Conservation (phyloP, 2,113 vertebrate genomes). For the Spea bombifrons region DNA sequence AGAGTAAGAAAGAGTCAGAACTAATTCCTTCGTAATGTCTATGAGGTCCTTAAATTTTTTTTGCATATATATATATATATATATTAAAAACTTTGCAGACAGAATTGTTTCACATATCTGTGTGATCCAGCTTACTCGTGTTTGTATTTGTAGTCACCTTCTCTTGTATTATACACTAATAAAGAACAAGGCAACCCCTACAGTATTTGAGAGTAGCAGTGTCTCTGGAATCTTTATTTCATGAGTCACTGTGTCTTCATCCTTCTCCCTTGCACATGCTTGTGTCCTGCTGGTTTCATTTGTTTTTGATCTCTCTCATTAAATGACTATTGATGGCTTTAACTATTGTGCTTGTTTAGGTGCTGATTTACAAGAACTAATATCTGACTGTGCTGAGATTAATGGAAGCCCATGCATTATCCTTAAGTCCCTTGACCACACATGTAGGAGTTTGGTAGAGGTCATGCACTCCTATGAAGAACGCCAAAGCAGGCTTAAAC, state of each 20-base stretch:
- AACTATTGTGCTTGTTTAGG: conserved; percentile 83
- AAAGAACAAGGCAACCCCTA: background rate
- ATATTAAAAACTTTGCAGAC: too few relatives aligned
- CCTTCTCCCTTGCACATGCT: conserved; percentile 66
- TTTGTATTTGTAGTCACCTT: background rate
- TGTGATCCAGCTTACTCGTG: too few relatives aligned
- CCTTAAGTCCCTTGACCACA: conserved; percentile 77
- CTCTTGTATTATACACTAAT: background rate
- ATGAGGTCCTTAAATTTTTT: too few relatives aligned
- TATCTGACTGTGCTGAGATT: conserved; percentile 80
- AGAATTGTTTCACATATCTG: too few relatives aligned
- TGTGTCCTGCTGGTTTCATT: conserved; percentile 77
- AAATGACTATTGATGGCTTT: conserved; percentile 84
- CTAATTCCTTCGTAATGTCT: too few relatives aligned
- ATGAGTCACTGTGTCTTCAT: conserved; percentile 53
- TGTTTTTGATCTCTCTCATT: conserved; percentile 88
- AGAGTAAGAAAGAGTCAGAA: too few relatives aligned
- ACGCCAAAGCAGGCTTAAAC: conserved; percentile 82
- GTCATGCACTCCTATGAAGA: conserved; percentile 73
- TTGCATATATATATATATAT: too few relatives aligned
- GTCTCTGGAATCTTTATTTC: conserved; percentile 57
- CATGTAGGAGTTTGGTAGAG: conserved; percentile 76
- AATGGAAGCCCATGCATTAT: conserved; percentile 79
- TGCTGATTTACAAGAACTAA: conserved; percentile 84
- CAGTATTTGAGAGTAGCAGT: conserved; percentile 47